Percentiles rank a stretch among this genome's conserved stretches.
Conservation (phyloP, 2,113 vertebrate genomes). For the Gallinago media region DNA sequence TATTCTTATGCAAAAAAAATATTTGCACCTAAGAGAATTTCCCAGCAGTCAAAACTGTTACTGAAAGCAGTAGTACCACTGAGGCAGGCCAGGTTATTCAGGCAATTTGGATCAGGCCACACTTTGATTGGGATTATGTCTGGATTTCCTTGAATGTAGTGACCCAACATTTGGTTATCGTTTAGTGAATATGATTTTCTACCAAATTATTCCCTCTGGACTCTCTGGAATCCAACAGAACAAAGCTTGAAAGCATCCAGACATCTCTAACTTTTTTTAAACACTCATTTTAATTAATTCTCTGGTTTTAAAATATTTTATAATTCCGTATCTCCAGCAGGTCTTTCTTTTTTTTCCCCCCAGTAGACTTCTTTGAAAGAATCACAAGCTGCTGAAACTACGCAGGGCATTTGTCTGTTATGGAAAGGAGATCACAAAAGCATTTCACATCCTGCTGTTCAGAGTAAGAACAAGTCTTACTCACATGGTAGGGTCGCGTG, state of each 20-base stretch:
- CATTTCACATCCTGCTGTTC: conserved; percentile 32
- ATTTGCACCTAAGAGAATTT: background rate
- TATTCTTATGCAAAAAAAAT: background rate
- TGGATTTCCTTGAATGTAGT: background rate
- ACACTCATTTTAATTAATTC: conserved; percentile 16
- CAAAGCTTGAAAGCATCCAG: background rate
- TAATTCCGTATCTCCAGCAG: background rate
- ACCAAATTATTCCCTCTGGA: background rate
- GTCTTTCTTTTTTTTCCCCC: background rate
- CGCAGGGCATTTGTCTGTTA: background rate
- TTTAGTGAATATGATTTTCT: background rate
- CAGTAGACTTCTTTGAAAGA: conserved; percentile 22
- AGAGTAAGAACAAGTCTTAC: background rate
- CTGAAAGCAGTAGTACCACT: background rate
- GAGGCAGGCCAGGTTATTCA: background rate
- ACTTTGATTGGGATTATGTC: background rate
- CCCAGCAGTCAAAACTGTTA: background rate
- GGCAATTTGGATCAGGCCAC: background rate
- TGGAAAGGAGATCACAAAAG: conserved; percentile 23
- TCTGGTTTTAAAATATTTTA: background rate
- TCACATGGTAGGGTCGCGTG: background rate
- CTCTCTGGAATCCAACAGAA: background rate
- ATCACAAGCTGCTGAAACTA: background rate
- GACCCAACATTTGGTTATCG: background rate
- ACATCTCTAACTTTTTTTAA: background rate